Conservation (phyloP, 64 coral and sea anemone species). For the Orbicella faveolata region DNA sequence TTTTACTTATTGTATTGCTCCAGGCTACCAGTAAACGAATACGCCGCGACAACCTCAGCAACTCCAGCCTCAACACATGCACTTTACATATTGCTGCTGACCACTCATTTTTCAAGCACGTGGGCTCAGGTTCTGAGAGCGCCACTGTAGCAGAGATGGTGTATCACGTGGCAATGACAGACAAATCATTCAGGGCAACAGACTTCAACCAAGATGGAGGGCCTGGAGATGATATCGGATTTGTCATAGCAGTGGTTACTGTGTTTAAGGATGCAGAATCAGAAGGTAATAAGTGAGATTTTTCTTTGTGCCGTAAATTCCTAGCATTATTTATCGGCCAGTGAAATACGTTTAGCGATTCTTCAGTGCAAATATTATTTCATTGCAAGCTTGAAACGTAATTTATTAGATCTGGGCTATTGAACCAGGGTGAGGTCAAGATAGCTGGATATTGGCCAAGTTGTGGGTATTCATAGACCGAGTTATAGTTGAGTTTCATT, state of each 20-base stretch:
- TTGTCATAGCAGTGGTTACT: constrained; percentile 65
- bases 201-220: constrained; percentile 89
- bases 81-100: constrained; percentile 86
- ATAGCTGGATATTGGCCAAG: too few species aligned
- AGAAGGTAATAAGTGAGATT: constrained; percentile 49
- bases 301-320: neutral
- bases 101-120: constrained; percentile 67
- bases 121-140: constrained; percentile 48
- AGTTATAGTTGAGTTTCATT: too few species aligned
- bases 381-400: too few species aligned
- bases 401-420: neutral
- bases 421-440: too few species aligned
- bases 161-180: constrained; percentile 67
- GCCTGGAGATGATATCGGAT: constrained; percentile 79
- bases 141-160: constrained; percentile 81
- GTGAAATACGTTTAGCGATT: neutral
- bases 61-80: constrained; percentile 46
- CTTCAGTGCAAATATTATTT: too few species aligned
- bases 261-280: constrained; percentile 66
- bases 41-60: neutral
- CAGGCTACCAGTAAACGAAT: neutral
- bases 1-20: neutral
- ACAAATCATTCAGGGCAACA: constrained; percentile 82
- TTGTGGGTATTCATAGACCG: too few species aligned
- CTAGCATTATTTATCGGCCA: neutral